phyloP scores from a whole-genome alignment of 2,113 vertebrate genomes.

The Phaethornis superciliosus region DNA sequence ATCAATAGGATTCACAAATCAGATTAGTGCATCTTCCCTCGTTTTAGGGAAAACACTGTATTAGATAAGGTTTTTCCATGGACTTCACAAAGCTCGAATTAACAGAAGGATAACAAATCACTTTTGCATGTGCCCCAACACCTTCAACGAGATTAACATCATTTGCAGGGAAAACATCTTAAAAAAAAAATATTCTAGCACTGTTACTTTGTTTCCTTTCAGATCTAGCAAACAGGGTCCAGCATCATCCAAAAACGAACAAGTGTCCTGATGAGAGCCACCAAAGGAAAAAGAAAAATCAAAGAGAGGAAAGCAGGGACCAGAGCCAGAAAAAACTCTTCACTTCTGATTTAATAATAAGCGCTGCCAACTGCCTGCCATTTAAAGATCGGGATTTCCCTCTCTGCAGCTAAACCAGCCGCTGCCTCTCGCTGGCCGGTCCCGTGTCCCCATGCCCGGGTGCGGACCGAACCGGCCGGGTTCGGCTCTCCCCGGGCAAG shows the following conservation, averaged over 20 bases:
- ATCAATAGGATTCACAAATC: not conserved
- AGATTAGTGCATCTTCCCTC: not conserved
- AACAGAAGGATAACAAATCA: not conserved
- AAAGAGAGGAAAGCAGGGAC: not conserved
- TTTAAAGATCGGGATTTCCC: not conserved
- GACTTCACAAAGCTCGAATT: not conserved
- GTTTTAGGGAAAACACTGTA: not conserved
- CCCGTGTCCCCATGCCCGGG: not conserved
- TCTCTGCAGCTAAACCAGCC: not conserved
- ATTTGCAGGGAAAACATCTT: not conserved
- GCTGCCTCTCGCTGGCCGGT: not conserved
- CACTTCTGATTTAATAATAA: not conserved
- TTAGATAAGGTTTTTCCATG: not conserved
- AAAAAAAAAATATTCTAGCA: not conserved
- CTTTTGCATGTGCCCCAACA: not conserved
- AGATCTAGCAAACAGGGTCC: not conserved
- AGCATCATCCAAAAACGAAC: not conserved
- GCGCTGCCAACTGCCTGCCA: not conserved
- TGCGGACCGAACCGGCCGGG: not conserved
- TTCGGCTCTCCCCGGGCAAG: not conserved
- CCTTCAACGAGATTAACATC: not conserved
- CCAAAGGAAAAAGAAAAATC: not conserved
- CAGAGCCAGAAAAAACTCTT: not conserved
- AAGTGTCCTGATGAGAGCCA: not conserved
- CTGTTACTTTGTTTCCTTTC: not conserved